A percentile compares a stretch with the other conserved stretches of the same genome.
phyloP scores from a whole-genome alignment of 1,140 invertebrate species.

The Cotesia chilonis region DNA sequence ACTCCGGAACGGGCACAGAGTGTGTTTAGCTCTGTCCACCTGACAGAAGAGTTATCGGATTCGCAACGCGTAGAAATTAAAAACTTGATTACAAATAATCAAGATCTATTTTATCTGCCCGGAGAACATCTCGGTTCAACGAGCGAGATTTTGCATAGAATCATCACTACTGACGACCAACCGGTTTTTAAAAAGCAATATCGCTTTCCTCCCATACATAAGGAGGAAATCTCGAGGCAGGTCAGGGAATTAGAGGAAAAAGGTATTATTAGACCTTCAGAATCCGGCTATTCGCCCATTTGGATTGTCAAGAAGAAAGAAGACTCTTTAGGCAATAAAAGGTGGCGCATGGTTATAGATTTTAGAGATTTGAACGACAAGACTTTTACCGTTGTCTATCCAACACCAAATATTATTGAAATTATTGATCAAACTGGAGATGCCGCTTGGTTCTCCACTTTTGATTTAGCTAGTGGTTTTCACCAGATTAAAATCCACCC shows the following conservation, averaged over 20 bases:
- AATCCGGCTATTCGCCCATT: slow-evolving; percentile 58
- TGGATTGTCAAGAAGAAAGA: slow-evolving; percentile 46
- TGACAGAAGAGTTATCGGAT: neutral
- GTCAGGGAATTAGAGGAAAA: slow-evolving; percentile 44
- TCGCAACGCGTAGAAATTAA: neutral
- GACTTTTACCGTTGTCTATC: too few species aligned
- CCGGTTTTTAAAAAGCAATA: slow-evolving; percentile 47
- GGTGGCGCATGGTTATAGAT: slow-evolving; percentile 37
- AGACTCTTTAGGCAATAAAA: slow-evolving; percentile 42
- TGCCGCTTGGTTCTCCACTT: neutral
- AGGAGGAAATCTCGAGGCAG: slow-evolving; percentile 51
- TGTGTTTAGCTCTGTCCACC: neutral
- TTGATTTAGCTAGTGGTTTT: neutral
- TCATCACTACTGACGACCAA: slow-evolving; percentile 1
- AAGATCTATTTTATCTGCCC: slow-evolving; percentile 4
- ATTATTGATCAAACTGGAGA: slow-evolving; percentile 5
- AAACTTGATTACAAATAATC: neutral
- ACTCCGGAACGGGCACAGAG: neutral
- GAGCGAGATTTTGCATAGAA: slow-evolving; percentile 4
- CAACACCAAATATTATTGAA: slow-evolving; percentile 45
- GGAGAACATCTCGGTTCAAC: neutral
- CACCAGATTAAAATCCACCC: neutral
- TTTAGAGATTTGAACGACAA: too few species aligned
- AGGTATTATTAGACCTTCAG: slow-evolving; percentile 50
- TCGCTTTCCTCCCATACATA: slow-evolving; percentile 52